Percentiles rank a stretch among this genome's conserved stretches.
phyloP scores from a whole-genome alignment of 2,113 vertebrate species.

The Lophochroa leadbeateri region DNA sequence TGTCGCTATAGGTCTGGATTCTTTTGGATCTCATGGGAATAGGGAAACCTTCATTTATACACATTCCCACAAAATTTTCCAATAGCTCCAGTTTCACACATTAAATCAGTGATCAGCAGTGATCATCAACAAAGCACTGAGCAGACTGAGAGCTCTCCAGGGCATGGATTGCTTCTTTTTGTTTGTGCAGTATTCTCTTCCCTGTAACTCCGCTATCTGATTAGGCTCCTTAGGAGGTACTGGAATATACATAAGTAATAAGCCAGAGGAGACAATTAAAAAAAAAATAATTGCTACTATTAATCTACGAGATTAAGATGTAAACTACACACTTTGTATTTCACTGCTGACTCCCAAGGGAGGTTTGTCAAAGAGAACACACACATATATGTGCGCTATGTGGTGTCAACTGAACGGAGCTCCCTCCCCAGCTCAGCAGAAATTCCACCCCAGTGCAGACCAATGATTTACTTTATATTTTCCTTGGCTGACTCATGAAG shows the following conservation, averaged over 20 bases:
- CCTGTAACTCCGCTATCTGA: background rate
- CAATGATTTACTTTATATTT: background rate
- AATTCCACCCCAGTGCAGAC: background rate
- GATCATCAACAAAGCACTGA: background rate
- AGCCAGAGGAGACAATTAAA: constrained; percentile 46
- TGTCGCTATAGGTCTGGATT: background rate
- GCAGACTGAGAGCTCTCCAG: background rate
- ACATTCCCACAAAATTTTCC: background rate
- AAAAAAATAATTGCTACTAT: constrained; percentile 46
- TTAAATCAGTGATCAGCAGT: background rate
- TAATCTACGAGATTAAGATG: constrained; percentile 59
- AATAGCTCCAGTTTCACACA: background rate
- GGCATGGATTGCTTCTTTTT: background rate
- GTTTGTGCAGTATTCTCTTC: background rate
- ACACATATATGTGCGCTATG: rapidly evolving
- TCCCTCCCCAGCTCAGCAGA: background rate
- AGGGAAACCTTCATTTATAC: background rate
- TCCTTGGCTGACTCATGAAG: background rate
- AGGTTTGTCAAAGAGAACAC: background rate
- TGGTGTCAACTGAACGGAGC: background rate
- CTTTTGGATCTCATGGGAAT: background rate
- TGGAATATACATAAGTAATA: constrained; percentile 59
- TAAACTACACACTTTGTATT: constrained; percentile 10
- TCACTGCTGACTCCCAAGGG: background rate
- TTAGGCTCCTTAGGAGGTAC: constrained; percentile 56